Percentiles rank a stretch among this genome's conserved stretches.
Conservation (phyloP, 2,113 vertebrate species). For the Leptosomus discolor region DNA sequence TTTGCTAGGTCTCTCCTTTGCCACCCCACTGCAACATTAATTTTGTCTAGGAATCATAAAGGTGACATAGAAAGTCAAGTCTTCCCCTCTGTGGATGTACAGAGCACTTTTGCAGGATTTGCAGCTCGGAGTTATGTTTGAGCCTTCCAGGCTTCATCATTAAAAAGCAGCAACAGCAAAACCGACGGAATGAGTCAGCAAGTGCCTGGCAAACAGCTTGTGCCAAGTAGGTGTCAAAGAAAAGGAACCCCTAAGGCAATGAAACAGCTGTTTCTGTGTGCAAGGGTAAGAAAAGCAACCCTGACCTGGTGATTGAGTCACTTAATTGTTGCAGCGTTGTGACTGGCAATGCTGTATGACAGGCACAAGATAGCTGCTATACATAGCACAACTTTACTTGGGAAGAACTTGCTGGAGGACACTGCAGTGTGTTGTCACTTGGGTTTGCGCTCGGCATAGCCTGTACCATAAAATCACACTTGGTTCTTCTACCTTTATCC, state of each 20-base stretch:
- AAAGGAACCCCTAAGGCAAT: background rate
- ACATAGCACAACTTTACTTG: background rate
- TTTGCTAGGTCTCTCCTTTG: background rate
- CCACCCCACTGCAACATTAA: background rate
- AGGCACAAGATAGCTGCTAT: background rate
- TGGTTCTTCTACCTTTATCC: background rate
- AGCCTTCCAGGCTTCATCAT: background rate
- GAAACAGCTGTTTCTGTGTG: background rate
- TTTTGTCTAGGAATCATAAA: background rate
- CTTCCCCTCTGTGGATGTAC: background rate
- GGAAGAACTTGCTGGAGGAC: background rate
- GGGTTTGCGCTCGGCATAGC: background rate
- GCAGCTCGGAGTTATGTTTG: background rate
- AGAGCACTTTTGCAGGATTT: background rate
- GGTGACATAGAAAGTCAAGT: background rate
- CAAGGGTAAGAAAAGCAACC: background rate
- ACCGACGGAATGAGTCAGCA: background rate
- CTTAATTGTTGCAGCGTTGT: background rate
- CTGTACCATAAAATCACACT: background rate
- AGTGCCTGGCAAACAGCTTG: background rate
- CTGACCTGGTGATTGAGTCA: background rate
- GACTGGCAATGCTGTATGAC: background rate
- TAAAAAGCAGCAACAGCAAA: background rate
- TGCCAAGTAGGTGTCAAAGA: constrained; percentile 11
- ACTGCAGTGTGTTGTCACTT: background rate